Evolutionary conservation across 2,888 invertebrate genomes (phyloP), one percentile per base, ranked within the genome.

Genomic region (Andrena dorsata): DNA sequence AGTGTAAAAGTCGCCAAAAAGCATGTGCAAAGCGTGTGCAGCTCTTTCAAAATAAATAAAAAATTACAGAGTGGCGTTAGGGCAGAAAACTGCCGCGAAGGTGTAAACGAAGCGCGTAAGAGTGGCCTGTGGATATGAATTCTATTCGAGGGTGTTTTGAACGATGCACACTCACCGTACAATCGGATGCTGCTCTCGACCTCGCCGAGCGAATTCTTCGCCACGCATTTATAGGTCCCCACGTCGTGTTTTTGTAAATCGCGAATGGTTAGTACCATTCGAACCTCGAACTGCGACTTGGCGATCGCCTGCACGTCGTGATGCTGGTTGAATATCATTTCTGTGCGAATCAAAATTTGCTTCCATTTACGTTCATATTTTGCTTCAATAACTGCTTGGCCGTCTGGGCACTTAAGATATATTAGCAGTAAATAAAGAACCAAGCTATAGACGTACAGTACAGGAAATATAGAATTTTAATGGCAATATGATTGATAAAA

Each of bases 101-200:
- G 47, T 60, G 60, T 70, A 60, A 70, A 70, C 47, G 49, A 70
- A 20, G 8, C n/a, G 51, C 47, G 56, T 69, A 56, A n/a, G 4
- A 32, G 10, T 20, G n/a, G 35, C 35, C 56, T 51, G 53, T 30
- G 28, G 7, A 10, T 26, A 35, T 56, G 26, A 10, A 28, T 35
- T 41, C 6, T 10, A 41, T 72, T n/a, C 7, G 13, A 35, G 68
- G 32, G 16, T 23, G 56, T 56, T 75, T 75, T 26, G 1, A 68
- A 20, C n/a, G n/a, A 23, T 28, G 20, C 2, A 49, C n/a, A 93
- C 96, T 96, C 94, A 98, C 98, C 98, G 93, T 98, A 98, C 70
- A 98, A 95, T 86, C 98, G 95, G 90, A 98, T 98, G 91, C 96
- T 96, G 94, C 97, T 97, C 92, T 98, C 98, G 26, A 97, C 97